phyloP scores from a whole-genome alignment of 2,113 vertebrate genomes.

The Peromyscus maniculatus region DNA sequence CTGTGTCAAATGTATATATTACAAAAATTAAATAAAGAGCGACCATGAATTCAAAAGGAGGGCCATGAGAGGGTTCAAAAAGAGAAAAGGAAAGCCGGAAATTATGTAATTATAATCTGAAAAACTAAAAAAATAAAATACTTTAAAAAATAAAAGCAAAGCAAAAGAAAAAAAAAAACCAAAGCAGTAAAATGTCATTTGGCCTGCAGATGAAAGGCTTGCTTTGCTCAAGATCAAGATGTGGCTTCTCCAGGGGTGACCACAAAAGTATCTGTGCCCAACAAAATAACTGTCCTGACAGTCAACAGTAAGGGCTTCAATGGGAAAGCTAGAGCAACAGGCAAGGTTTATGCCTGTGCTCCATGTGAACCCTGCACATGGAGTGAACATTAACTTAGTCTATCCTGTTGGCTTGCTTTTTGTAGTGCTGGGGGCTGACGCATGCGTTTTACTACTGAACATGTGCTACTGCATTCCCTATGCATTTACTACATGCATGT shows the following conservation, averaged over 20 bases:
- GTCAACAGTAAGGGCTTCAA: background rate
- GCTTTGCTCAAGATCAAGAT: conserved; percentile 20
- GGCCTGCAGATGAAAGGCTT: background rate
- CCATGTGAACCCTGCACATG: no score
- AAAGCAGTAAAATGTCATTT: background rate
- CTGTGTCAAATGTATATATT: background rate
- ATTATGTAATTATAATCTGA: background rate
- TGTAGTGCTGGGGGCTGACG: background rate
- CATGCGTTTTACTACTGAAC: background rate
- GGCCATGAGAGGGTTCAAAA: background rate
- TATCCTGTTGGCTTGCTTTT: background rate
- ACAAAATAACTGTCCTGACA: background rate
- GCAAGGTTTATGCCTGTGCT: background rate
- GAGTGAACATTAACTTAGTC: background rate
- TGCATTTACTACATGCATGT: no score
- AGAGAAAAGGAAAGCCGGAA: no score
- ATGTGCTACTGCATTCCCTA: background rate
- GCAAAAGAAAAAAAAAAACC: background rate
- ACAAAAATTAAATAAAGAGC: background rate
- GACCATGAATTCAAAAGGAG: background rate
- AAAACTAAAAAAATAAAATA: background rate
- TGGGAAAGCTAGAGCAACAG: background rate
- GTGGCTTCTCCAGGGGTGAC: background rate
- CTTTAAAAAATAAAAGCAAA: background rate
- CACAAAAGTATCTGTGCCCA: background rate